Percentiles rank a stretch among this genome's conserved stretches.
phyloP scores from a whole-genome alignment of 2,797 vertebrate genomes.

The Perodicticus potto region DNA sequence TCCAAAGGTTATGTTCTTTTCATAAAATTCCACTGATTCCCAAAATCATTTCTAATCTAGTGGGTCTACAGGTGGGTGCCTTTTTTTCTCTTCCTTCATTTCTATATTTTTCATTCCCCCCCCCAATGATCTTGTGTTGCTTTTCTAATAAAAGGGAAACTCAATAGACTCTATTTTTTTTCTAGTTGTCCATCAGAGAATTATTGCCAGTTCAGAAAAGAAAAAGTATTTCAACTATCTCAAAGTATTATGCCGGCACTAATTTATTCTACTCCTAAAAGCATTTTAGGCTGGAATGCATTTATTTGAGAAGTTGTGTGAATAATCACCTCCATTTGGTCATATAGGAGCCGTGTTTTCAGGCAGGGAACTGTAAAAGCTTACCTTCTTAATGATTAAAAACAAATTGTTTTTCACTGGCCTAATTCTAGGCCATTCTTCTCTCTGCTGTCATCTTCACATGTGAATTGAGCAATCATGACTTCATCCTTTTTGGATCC shows the following conservation, averaged over 20 bases:
- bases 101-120: background rate
- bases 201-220: background rate
- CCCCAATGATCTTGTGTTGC: background rate
- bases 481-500: background rate
- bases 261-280: background rate
- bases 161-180: background rate
- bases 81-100: background rate
- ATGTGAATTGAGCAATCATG: background rate
- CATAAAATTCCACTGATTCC: background rate
- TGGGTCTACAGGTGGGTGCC: background rate
- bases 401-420: background rate
- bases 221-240: background rate
- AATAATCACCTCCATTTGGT: background rate
- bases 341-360: background rate
- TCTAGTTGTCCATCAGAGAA: background rate
- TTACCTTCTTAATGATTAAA: background rate
- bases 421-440: background rate
- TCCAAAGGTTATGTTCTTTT: background rate
- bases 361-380: background rate
- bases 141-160: conserved; percentile 37
- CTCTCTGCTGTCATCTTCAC: background rate
- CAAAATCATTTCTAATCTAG: background rate
- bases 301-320: background rate
- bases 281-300: background rate
- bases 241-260: background rate